Base-by-base conservation (phyloP, 2,888 invertebrate genomes). In the Eucriotettix oculatus region DNA sequence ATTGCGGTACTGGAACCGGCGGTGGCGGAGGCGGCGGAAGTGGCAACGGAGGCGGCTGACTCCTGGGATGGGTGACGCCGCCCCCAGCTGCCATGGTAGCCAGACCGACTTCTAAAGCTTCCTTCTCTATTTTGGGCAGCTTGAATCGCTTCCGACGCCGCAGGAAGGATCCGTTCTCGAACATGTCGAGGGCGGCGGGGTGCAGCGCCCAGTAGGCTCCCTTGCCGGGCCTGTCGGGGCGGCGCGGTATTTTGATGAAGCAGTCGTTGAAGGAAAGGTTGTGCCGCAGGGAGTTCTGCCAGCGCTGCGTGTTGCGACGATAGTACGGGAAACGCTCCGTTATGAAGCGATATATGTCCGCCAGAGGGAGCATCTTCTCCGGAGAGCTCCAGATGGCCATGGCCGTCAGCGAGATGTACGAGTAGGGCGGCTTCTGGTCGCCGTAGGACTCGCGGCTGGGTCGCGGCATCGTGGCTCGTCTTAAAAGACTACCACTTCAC, bases 351-450 rank as follows among this genome's bases (percentile, higher is more conserved):
- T 94, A 94, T 71, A 94, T 94, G 72, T 91, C 90, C 58, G 85
- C 84, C 61, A 90, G 76, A 12, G 90, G 87, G 69, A 95, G 79
- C 95, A 62, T 64, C 59, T 97, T 95, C 75, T 98, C 97, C 59
- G 89, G 86, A 12, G 93, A 94, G 71, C 90, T 91, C 87, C 97
- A 96, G 70, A 99, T 98, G 61, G 98, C 98, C 99, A 99, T 99
- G 63, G 98, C 97, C 48, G 98, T 99, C 66, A 99, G 79, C 54
- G 97, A 95, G 72, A 99, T 99, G 77, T 99, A 99, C 56, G 97
- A 97, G 75, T 97, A 99, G 52, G 99, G 98, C 63, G 99, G 99
- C 76, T 99, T 99, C 76, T 97, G 95, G 74, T 96, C 96, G 72
- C 95, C 95, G 78, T 97, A 97, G 61, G 94, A 91, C 76, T 95